Percentiles rank a stretch among this genome's conserved stretches.
These are phyloP conservation scores for Apis mellifera DNA, from an alignment of 1,140 invertebrate genomes.

Conservation along the genomic window DNA sequence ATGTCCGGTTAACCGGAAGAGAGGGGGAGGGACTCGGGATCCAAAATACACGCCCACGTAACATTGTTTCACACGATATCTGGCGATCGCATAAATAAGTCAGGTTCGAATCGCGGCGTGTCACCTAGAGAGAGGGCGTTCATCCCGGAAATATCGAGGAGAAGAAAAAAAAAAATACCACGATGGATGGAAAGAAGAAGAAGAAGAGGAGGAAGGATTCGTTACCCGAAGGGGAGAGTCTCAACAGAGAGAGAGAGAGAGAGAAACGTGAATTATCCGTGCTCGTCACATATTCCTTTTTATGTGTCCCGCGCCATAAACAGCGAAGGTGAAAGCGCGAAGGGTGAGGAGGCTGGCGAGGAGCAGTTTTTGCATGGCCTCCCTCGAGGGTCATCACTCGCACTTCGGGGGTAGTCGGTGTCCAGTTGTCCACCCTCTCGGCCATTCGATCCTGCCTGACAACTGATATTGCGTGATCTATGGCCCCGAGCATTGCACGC, in stretches of 20 bases:
- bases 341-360: constrained; percentile 45
- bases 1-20: not conserved
- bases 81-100: constrained; percentile 79
- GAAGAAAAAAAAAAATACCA: too few species aligned
- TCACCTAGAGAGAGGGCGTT: constrained; percentile 72
- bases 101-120: constrained; percentile 64
- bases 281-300: constrained; percentile 81
- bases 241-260: constrained; percentile 41
- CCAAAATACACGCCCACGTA: constrained; percentile 15
- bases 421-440: constrained; percentile 69
- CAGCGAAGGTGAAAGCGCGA: constrained; percentile 62
- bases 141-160: constrained; percentile 20
- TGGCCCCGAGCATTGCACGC: constrained; percentile 79
- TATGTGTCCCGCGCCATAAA: constrained; percentile 77
- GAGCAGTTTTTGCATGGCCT: constrained; percentile 75
- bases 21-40: too few species aligned
- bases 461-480: constrained; percentile 82
- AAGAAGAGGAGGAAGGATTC: not conserved
- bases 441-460: constrained; percentile 75
- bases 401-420: constrained; percentile 75
- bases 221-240: constrained; percentile 8
- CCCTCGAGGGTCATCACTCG: constrained; percentile 80
- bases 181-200: not conserved
- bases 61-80: constrained; percentile 72
- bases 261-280: constrained; percentile 76